phyloP scores from a whole-genome alignment of 1,140 invertebrate genomes.

The Cataglyphis hispanica region DNA sequence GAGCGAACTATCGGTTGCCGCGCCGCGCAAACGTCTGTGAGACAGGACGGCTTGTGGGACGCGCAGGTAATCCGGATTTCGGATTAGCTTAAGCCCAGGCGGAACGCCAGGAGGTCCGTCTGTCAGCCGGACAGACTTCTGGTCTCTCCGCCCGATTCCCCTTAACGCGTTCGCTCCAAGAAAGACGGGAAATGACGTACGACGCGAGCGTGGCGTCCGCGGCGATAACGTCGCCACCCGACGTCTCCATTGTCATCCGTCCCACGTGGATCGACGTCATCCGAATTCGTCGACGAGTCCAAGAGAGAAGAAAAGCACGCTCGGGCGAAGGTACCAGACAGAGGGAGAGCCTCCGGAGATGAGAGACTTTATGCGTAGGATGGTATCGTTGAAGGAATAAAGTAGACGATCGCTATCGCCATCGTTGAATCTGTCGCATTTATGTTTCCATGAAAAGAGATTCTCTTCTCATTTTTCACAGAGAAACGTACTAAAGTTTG shows the following conservation, averaged over 20 bases:
- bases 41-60: slow-evolving; percentile 69
- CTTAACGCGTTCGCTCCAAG: slow-evolving; percentile 63
- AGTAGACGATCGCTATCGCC: slow-evolving; percentile 37
- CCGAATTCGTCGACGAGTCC: slow-evolving; percentile 56
- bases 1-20: slow-evolving; percentile 48
- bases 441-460: background rate
- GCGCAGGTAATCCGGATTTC: slow-evolving; percentile 83
- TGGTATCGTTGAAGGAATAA: slow-evolving; percentile 13
- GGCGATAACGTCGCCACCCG: slow-evolving; percentile 63
- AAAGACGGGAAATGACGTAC: slow-evolving; percentile 71
- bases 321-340: background rate
- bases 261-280: slow-evolving; percentile 30
- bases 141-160: slow-evolving; percentile 40
- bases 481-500: background rate
- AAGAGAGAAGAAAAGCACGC: slow-evolving; percentile 21
- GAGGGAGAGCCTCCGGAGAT: background rate
- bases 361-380: slow-evolving; percentile 34
- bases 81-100: slow-evolving; percentile 81
- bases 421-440: slow-evolving; percentile 12
- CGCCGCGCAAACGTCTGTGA: slow-evolving; percentile 69
- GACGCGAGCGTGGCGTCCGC: slow-evolving; percentile 31
- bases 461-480: background rate
- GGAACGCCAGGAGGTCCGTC: slow-evolving; percentile 70
- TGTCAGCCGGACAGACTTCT: slow-evolving; percentile 35
- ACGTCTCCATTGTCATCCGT: slow-evolving; percentile 67